Evolutionary conservation across 2,113 vertebrate species (phyloP), one percentile per base, ranked within the genome.

Genomic region (Epinephelus fuscoguttatus): DNA sequence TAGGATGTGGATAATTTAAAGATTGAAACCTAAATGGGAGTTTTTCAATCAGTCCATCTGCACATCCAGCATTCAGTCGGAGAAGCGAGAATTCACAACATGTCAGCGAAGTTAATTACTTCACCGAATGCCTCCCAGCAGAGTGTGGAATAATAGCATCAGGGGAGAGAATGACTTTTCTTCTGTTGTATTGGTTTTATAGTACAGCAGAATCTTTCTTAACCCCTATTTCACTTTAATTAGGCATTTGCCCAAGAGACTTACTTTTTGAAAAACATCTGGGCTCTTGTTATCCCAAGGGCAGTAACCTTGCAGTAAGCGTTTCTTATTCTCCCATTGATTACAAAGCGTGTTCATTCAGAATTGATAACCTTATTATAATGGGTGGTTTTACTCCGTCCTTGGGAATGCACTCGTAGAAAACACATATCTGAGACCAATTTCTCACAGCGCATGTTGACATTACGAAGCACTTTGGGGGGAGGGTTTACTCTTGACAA

Each of bases 81-180:
- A 72, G 76, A 84, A 62, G 77, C 70, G 23, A 75, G 88, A 86
- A 89, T 89, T 89, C 82, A 74, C 74, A 84, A 91, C 88, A 89
- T 87, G 91, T 90, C 85, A 90, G 78, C 9, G 45, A 72, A 89
- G 92, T 91, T 93, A 93, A 94, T 94, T 92, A 94, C 85, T 73
- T 90, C 79, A 63, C 47, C 30, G 64, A 42, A 73, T 52, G 87
- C 76, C 84, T 89, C 85, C 66, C 79, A 75, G 92, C 87, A 82
- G 80, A 89, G 55, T 40, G 78, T 52, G 69, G 81, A 79, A 85
- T 89, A 90, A 88, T 81, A 76, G 81, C 80, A 80, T 85, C 83
- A 52, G 75, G 75, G 74, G 78, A 87, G 73, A 64, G 72, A 86
- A 75, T 64, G 66, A 74, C 74, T 78, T 85, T 80, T 82, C 76